Evolutionary conservation across 2,797 vertebrate genomes (phyloP).

Genomic region (Darevskia nairensis): DNA sequence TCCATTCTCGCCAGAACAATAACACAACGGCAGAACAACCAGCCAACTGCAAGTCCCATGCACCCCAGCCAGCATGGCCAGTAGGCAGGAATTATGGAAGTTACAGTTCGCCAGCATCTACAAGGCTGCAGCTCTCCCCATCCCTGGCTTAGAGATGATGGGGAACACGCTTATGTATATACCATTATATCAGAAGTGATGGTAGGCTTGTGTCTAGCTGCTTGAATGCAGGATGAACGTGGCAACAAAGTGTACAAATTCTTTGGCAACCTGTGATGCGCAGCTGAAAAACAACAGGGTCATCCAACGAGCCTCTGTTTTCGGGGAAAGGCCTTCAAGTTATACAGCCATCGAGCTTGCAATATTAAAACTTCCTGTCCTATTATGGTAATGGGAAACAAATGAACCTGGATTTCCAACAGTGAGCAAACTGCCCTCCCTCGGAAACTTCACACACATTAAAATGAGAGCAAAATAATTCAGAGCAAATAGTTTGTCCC

Average conservation of each 20-base stretch:
- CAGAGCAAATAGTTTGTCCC: constrained; percentile 10
- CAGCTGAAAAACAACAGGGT: not conserved
- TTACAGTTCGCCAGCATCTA: no score
- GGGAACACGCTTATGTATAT: no score
- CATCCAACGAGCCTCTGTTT: not conserved
- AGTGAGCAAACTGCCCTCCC: not conserved
- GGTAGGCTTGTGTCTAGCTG: not conserved
- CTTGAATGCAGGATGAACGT: not conserved
- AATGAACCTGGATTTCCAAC: not conserved
- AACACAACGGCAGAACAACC: no score
- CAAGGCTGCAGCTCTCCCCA: no score
- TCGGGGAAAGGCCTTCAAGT: not conserved
- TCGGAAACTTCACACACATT: not conserved
- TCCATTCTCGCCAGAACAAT: no score
- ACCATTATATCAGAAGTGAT: not conserved
- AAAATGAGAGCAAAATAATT: constrained; percentile 31
- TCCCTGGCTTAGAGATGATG: no score
- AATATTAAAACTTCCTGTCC: not conserved
- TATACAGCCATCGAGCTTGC: not conserved
- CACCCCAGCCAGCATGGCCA: no score
- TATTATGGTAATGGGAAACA: not conserved
- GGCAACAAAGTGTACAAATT: not conserved
- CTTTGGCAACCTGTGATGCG: not conserved
- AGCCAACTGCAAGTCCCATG: no score
- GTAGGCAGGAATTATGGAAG: no score